Evolutionary conservation across 2,797 vertebrate species (phyloP).

Genomic region (Ptychadena robeensis): DNA sequence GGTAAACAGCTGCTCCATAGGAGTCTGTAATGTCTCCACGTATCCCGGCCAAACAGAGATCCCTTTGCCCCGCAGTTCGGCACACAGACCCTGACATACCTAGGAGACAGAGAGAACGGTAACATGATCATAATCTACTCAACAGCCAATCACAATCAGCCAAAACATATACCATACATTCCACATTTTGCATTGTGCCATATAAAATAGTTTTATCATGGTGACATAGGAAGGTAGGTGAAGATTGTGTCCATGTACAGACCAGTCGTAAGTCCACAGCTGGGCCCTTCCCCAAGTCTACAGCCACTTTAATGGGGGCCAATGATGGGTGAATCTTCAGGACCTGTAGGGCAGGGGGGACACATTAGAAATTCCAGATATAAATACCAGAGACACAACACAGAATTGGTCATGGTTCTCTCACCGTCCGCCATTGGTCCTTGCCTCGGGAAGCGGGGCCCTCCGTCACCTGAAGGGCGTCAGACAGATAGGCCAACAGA

Average conservation of each 20-base stretch:
- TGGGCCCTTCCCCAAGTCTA: slow-evolving; percentile 86
- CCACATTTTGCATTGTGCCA: too few species aligned
- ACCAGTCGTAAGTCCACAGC: slow-evolving; percentile 89
- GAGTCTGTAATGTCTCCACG: slow-evolving; percentile 79
- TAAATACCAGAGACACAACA: neutral
- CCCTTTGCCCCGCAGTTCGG: slow-evolving; percentile 82
- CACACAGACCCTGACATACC: slow-evolving; percentile 90
- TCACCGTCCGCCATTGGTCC: neutral
- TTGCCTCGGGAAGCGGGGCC: too few species aligned
- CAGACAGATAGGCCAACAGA: neutral
- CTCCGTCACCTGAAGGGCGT: neutral
- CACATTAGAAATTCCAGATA: slow-evolving; percentile 8
- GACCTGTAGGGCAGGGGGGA: slow-evolving; percentile 75
- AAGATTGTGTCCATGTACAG: slow-evolving; percentile 29
- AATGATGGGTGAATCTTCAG: slow-evolving; percentile 92
- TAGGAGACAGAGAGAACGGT: slow-evolving; percentile 61
- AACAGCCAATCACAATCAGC: too few species aligned
- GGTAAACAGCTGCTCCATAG: slow-evolving; percentile 84
- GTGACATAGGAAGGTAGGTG: too few species aligned
- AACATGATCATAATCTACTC: too few species aligned
- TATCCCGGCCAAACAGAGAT: slow-evolving; percentile 94
- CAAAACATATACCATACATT: too few species aligned
- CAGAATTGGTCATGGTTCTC: too few species aligned
- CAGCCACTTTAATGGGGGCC: slow-evolving; percentile 90
- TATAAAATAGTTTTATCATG: too few species aligned